Evolutionary conservation across 2,797 vertebrate genomes (phyloP).

Genomic region (Tenualosa ilisha): DNA sequence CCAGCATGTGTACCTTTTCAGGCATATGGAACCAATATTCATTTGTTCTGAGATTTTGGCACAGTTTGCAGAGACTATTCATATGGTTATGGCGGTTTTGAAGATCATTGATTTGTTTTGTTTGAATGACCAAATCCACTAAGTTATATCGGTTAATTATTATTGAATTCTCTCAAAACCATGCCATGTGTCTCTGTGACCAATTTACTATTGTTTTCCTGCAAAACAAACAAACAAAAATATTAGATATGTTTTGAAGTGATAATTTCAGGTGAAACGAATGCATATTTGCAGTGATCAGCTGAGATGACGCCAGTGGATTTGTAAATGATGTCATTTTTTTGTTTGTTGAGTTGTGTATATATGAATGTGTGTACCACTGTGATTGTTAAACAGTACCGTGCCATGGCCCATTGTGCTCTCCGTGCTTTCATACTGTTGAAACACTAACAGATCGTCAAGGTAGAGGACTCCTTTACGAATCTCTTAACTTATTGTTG

Average conservation of each 20-base stretch:
- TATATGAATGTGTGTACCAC: conserved; percentile 58
- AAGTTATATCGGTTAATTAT: conserved; percentile 11
- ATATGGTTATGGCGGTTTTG: conserved; percentile 9
- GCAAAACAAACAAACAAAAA: not conserved
- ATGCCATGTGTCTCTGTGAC: not conserved
- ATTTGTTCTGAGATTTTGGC: conserved; percentile 26
- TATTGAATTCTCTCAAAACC: not conserved
- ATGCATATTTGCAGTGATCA: conserved; percentile 41
- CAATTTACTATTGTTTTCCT: not conserved
- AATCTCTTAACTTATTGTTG: conserved; percentile 74
- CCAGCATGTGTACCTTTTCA: conserved; percentile 48
- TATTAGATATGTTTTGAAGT: conserved; percentile 39
- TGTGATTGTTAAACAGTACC: conserved; percentile 56
- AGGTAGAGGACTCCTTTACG: conserved; percentile 46
- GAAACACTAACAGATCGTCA: conserved; percentile 48
- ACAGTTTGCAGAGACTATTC: not conserved
- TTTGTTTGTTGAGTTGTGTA: conserved; percentile 65
- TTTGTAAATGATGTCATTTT: conserved; percentile 71
- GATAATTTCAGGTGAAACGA: conserved; percentile 22
- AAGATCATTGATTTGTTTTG: not conserved
- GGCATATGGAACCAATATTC: conserved; percentile 43
- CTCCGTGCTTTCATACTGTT: conserved; percentile 38
- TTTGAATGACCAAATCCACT: not conserved
- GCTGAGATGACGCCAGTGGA: conserved; percentile 46
- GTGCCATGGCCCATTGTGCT: conserved; percentile 51